phyloP scores from a whole-genome alignment of 2,113 vertebrate genomes.

The Triplophysa dalaica region DNA sequence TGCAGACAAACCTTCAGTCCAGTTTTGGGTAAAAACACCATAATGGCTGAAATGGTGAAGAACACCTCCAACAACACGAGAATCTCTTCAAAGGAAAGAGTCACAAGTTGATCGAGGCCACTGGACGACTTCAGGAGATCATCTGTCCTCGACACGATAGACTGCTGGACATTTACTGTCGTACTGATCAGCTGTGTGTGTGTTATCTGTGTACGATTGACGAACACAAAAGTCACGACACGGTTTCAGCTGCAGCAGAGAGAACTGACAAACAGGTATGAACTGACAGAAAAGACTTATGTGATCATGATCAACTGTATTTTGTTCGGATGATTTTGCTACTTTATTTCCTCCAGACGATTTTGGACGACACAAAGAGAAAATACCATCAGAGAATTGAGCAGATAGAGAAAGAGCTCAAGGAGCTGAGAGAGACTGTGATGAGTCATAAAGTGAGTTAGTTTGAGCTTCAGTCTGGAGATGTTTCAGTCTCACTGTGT shows the following conservation, averaged over 20 bases:
- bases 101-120: background rate
- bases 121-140: background rate
- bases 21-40: too few relatives aligned
- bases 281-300: too few relatives aligned
- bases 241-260: background rate
- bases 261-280: too few relatives aligned
- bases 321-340: too few relatives aligned
- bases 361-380: too few relatives aligned
- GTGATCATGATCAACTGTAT: too few relatives aligned
- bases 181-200: background rate
- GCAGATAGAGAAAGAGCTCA: too few relatives aligned
- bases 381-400: too few relatives aligned
- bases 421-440: background rate
- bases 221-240: background rate
- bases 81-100: background rate
- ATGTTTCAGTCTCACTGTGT: background rate
- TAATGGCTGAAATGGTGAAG: background rate
- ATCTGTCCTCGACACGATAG: background rate
- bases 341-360: too few relatives aligned
- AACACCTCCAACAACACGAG: background rate
- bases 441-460: background rate
- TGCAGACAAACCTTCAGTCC: too few relatives aligned
- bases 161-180: background rate
- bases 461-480: background rate
- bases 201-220: background rate